Percentiles rank a stretch among this genome's conserved stretches.
phyloP scores from a whole-genome alignment of 53 echinoderm and acorn worm genomes.

The Echinometra lucunter region DNA sequence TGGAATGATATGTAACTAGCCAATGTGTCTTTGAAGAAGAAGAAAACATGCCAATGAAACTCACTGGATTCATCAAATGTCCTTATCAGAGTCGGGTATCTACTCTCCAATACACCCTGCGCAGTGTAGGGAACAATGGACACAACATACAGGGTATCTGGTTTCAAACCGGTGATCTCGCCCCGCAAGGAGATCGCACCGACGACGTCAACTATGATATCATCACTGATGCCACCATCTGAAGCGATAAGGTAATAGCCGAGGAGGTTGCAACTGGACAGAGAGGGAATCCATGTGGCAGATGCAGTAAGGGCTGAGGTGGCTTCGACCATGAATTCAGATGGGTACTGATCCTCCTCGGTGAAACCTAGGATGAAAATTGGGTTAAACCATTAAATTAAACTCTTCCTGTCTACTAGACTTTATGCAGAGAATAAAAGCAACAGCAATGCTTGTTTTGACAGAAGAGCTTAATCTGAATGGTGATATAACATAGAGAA shows the following conservation, averaged over 20 bases:
- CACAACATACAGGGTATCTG: conserved; percentile 66
- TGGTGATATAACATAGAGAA: no score
- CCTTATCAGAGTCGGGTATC: background rate
- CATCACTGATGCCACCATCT: conserved; percentile 67
- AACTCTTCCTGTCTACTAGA: no score
- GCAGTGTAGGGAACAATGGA: conserved; percentile 68
- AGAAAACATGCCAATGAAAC: background rate
- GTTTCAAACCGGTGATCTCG: conserved; percentile 67
- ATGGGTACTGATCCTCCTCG: conserved; percentile 76
- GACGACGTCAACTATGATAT: conserved; percentile 18
- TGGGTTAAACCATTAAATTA: no score
- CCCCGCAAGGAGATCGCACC: conserved; percentile 53
- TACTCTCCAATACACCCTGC: conserved; percentile 64
- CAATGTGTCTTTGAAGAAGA: no score
- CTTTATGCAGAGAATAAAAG: no score
- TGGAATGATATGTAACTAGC: no score
- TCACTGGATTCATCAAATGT: conserved; percentile 72
- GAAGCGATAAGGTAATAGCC: conserved; percentile 79
- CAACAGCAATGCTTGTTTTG: no score
- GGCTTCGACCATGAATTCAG: conserved; percentile 66
- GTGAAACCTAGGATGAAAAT: conserved; percentile 51
- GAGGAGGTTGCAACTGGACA: conserved; percentile 78
- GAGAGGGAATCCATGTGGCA: conserved; percentile 70
- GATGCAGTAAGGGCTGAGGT: conserved; percentile 69
- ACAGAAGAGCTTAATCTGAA: no score